phyloP scores from a whole-genome alignment of 2,888 invertebrate species.

The Drosophila testacea region DNA sequence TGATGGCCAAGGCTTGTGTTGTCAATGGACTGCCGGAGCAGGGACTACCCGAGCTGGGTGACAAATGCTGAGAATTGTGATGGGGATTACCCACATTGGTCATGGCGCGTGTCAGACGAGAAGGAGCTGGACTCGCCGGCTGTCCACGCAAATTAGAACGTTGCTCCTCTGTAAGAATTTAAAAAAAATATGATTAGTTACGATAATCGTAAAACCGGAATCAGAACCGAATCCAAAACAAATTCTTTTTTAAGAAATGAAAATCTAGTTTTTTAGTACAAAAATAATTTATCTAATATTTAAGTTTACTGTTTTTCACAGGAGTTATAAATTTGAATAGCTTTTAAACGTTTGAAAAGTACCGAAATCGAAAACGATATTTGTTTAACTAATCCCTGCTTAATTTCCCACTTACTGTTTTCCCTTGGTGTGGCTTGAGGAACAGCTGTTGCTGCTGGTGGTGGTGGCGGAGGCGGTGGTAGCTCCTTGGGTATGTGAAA shows the following conservation, averaged over 20 bases:
- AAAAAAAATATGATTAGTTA: background rate
- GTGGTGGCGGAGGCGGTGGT: conserved; percentile 41
- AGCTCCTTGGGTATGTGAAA: conserved; percentile 84
- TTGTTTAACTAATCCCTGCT: no score
- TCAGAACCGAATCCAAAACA: no score
- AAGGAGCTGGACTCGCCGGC: background rate
- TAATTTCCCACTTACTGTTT: conserved; percentile 26
- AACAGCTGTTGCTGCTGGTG: conserved; percentile 10
- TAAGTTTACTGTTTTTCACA: no score
- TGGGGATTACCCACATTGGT: conserved; percentile 52
- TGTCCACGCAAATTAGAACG: background rate
- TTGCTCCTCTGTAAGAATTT: background rate
- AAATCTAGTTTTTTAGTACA: no score
- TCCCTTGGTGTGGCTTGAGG: conserved; percentile 52
- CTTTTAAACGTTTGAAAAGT: no score
- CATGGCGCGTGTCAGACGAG: conserved; percentile 63
- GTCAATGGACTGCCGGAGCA: conserved; percentile 70
- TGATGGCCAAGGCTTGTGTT: conserved; percentile 70
- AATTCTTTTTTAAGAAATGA: no score
- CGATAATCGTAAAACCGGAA: no score
- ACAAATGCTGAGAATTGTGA: conserved; percentile 37
- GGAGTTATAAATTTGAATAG: no score
- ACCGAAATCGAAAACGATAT: no score
- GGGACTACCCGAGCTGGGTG: conserved; percentile 68
- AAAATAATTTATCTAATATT: no score